Percentiles rank a stretch among this genome's conserved stretches.
Evolutionary conservation across 1,140 invertebrate genomes (phyloP).

Genomic region (Vanessa atalanta): DNA sequence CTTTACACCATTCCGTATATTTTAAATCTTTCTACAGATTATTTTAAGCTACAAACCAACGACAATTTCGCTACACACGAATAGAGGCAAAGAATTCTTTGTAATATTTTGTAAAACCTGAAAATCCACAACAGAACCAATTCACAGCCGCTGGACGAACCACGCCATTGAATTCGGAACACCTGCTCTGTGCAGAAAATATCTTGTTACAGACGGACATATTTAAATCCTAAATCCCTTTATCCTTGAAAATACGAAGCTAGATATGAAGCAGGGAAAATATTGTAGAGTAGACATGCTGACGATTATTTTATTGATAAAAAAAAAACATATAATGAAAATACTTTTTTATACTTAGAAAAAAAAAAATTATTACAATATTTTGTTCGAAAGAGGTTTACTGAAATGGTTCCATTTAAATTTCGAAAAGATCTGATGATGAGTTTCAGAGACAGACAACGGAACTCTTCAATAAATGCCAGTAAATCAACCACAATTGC

Average conservation of each 20-base stretch:
- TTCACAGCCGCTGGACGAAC: constrained; percentile 11
- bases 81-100: constrained; percentile 1
- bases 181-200: constrained; percentile 3
- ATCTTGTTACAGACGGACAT: constrained; percentile 18
- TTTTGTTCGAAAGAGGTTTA: too few species aligned
- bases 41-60: neutral
- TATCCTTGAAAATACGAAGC: constrained; percentile 22
- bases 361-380: too few species aligned
- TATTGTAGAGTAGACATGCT: neutral
- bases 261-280: neutral
- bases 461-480: too few species aligned
- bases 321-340: too few species aligned
- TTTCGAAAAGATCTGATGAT: too few species aligned
- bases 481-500: too few species aligned
- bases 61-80: neutral
- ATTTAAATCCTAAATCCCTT: constrained; percentile 26
- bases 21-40: neutral
- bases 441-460: too few species aligned
- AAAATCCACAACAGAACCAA: constrained; percentile 28
- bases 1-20: neutral
- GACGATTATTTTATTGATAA: too few species aligned
- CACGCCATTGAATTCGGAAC: constrained; percentile 3
- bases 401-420: too few species aligned
- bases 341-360: too few species aligned
- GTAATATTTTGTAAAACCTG: constrained; percentile 23